Evolutionary conservation across 2,797 vertebrate species (phyloP).

Genomic region (Xenentodon cancila): DNA sequence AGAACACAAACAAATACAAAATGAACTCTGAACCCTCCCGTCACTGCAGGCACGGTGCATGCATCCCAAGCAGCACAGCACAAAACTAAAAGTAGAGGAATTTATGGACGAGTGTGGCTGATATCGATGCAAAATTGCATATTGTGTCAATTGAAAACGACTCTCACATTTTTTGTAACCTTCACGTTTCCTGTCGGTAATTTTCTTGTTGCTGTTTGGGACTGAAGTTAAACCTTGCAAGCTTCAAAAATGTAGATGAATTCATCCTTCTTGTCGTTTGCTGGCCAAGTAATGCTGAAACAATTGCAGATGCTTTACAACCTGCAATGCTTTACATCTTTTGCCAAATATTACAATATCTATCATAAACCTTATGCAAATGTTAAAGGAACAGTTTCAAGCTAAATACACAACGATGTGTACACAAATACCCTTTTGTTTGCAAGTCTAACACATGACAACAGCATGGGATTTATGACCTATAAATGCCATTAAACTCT

Average conservation of each 20-base stretch:
- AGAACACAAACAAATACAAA: slow-evolving; percentile 33
- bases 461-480: slow-evolving; percentile 58
- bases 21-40: slow-evolving; percentile 6
- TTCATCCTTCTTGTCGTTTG: too few relatives aligned
- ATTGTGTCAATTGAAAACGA: background rate
- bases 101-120: background rate
- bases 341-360: background rate
- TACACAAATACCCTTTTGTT: slow-evolving; percentile 30
- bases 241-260: background rate
- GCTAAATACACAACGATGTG: background rate
- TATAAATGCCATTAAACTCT: slow-evolving; percentile 58
- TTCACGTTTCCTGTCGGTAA: background rate
- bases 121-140: background rate
- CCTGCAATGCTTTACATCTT: background rate
- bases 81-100: background rate
- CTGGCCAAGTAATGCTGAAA: too few relatives aligned
- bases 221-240: background rate
- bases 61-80: slow-evolving; percentile 9
- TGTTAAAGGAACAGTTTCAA: background rate
- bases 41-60: background rate
- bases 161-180: background rate
- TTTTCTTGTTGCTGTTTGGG: background rate
- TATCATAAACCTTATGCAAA: background rate
- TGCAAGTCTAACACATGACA: slow-evolving; percentile 31
- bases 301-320: too few relatives aligned